Percentiles rank a stretch among this genome's conserved stretches.
Evolutionary conservation across 2,113 vertebrate species (phyloP).

Genomic region (Lagopus muta): DNA sequence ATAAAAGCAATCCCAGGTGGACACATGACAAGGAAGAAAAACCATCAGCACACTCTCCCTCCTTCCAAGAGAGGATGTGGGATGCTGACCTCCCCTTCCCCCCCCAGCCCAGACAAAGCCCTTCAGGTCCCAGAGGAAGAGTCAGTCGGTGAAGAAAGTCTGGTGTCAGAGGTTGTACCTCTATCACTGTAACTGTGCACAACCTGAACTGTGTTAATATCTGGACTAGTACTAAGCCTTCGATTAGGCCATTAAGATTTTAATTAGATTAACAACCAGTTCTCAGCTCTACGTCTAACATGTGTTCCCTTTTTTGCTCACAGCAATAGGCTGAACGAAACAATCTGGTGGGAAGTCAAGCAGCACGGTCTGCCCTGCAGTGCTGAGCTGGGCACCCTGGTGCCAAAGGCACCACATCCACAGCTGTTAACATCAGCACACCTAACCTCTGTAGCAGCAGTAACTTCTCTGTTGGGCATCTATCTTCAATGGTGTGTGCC

Average conservation of each 20-base stretch:
- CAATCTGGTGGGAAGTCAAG: neutral
- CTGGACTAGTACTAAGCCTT: neutral
- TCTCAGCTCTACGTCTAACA: neutral
- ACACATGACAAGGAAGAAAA: neutral
- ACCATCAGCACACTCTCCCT: neutral
- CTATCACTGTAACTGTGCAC: rapidly evolving
- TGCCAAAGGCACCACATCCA: neutral
- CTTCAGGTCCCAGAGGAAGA: neutral
- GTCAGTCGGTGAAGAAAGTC: neutral
- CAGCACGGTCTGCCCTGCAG: neutral
- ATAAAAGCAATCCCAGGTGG: neutral
- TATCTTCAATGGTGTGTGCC: neutral
- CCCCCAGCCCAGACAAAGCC: neutral
- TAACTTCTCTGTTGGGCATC: neutral
- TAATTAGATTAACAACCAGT: neutral
- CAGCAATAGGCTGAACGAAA: neutral
- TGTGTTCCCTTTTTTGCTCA: neutral
- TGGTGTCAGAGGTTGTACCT: neutral
- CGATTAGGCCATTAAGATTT: neutral
- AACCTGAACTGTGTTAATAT: neutral
- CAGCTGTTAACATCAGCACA: neutral
- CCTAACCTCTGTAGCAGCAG: neutral
- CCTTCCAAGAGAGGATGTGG: neutral
- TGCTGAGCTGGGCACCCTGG: neutral
- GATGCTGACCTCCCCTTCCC: neutral